Conservation (phyloP, 2,888 invertebrate genomes). For the Dyspetes luteomarginatus region DNA sequence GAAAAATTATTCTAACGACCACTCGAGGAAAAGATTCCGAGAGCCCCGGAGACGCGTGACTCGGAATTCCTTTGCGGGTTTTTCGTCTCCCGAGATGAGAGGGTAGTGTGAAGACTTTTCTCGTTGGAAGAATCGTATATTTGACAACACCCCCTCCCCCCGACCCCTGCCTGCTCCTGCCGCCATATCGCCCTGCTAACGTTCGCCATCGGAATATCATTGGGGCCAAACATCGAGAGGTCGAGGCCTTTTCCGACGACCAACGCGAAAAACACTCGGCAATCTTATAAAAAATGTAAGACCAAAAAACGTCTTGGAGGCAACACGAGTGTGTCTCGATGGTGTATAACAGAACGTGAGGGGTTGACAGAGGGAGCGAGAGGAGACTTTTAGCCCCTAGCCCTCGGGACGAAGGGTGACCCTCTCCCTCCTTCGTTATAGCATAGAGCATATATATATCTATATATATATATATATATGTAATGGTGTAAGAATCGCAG, state of each 20-base stretch:
- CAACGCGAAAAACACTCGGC: slow-evolving; percentile 60
- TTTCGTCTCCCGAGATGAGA: slow-evolving; percentile 56
- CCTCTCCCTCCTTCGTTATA: slow-evolving; percentile 47
- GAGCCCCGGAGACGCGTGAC: slow-evolving; percentile 63
- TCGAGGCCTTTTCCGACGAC: slow-evolving; percentile 45
- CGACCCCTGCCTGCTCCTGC: slow-evolving; percentile 7
- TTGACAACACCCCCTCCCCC: background rate
- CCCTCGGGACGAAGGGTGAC: slow-evolving; percentile 65
- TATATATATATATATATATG: too few species aligned
- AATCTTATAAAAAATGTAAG: slow-evolving; percentile 67
- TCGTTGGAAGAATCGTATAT: slow-evolving; percentile 27
- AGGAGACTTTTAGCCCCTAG: slow-evolving; percentile 30
- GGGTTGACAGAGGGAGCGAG: slow-evolving; percentile 23
- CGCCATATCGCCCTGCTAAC: background rate
- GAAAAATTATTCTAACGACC: slow-evolving; percentile 68
- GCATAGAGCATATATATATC: background rate
- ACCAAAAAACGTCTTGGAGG: slow-evolving; percentile 71
- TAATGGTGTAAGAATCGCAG: slow-evolving; percentile 68
- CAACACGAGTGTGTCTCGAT: slow-evolving; percentile 50
- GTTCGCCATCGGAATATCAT: slow-evolving; percentile 57
- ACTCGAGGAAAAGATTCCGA: slow-evolving; percentile 59
- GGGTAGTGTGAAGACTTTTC: slow-evolving; percentile 46
- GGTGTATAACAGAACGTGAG: slow-evolving; percentile 18
- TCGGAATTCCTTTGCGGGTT: slow-evolving; percentile 65
- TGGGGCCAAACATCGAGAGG: slow-evolving; percentile 28